phyloP scores from a whole-genome alignment of 1,140 invertebrate species.

The Tetraneura akinire region DNA sequence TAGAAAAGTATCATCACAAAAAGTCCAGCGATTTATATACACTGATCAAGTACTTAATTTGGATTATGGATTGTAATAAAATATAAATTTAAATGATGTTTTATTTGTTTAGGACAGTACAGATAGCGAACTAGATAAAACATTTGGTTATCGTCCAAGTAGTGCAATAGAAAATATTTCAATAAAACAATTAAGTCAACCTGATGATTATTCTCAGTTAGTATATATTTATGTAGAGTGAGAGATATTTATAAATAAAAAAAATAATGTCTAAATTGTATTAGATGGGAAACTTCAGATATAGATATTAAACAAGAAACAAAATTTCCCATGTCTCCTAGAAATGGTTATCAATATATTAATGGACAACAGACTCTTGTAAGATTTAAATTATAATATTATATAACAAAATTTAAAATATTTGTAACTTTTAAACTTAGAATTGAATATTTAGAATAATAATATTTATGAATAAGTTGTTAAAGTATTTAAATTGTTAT shows the following conservation, averaged over 20 bases:
- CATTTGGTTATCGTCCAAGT: not conserved
- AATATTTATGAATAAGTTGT: too few species aligned
- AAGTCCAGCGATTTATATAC: constrained; percentile 18
- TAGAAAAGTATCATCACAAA: constrained; percentile 31
- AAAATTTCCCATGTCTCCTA: not conserved
- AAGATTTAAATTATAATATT: not conserved
- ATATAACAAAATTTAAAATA: too few species aligned
- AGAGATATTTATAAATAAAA: not conserved
- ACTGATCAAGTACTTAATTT: constrained; percentile 24
- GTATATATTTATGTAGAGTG: not conserved
- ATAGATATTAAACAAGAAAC: not conserved
- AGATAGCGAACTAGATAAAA: constrained; percentile 2
- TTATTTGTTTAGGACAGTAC: not conserved
- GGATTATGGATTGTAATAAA: not conserved
- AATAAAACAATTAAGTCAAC: constrained; percentile 4
- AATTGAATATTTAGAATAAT: too few species aligned
- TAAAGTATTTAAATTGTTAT: not conserved
- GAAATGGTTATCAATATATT: constrained; percentile 7
- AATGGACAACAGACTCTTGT: not conserved
- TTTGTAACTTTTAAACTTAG: too few species aligned
- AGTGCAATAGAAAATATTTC: not conserved
- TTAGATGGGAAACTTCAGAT: constrained; percentile 37
- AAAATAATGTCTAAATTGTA: not conserved
- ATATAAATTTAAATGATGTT: not conserved
- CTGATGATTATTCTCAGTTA: constrained; percentile 37